Conservation (phyloP, 1,140 invertebrate species). For the Stegodyphus dumicola region DNA sequence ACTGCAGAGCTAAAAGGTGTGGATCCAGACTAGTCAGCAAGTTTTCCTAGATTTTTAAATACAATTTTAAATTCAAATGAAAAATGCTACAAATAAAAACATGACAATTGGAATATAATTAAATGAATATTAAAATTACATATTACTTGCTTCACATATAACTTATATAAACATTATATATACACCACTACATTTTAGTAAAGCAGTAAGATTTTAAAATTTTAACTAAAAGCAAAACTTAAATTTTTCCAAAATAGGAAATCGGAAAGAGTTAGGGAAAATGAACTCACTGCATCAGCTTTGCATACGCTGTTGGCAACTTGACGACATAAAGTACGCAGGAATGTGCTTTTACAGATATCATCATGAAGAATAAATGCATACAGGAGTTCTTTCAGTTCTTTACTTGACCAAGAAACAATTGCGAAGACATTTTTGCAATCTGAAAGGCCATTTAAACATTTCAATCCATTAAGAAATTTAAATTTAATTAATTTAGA, state of each 20-base stretch:
- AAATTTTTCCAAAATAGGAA: no score
- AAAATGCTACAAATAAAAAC: not conserved
- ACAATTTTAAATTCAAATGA: not conserved
- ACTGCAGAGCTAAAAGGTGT: slow-evolving; percentile 84
- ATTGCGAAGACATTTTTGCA: slow-evolving; percentile 27
- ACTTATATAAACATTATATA: no score
- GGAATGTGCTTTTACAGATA: slow-evolving; percentile 13
- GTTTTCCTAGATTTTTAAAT: slow-evolving; percentile 75
- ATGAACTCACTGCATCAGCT: slow-evolving; percentile 29
- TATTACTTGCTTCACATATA: not conserved
- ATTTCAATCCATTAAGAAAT: not conserved
- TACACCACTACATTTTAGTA: no score
- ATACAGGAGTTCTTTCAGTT: slow-evolving; percentile 26
- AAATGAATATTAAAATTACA: not conserved
- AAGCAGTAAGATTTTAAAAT: no score
- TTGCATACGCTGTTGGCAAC: slow-evolving; percentile 18
- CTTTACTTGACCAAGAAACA: slow-evolving; percentile 9
- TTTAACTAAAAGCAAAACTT: no score
- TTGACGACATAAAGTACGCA: slow-evolving; percentile 13
- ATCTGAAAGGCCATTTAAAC: not conserved
- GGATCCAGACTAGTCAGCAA: slow-evolving; percentile 80
- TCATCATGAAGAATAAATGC: slow-evolving; percentile 8
- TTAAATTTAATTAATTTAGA: no score
- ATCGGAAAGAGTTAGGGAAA: not conserved
- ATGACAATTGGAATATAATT: not conserved